phyloP scores from a whole-genome alignment of 2,113 vertebrate species.

The Pangasianodon gigas region DNA sequence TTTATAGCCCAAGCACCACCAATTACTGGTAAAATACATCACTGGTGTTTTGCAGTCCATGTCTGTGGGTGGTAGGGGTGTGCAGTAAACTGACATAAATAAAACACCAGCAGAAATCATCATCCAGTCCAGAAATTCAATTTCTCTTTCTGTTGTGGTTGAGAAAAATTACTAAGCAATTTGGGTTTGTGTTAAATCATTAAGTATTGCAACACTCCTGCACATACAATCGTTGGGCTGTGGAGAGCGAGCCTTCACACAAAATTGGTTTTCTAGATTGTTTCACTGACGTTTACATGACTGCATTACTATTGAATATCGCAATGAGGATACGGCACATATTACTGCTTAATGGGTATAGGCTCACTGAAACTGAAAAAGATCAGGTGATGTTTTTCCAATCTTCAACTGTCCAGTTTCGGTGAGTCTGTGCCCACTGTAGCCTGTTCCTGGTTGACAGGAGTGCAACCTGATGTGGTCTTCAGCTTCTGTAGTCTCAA shows the following conservation, averaged over 20 bases:
- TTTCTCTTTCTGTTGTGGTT: not conserved
- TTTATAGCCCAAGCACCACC: not conserved
- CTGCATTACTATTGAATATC: not conserved
- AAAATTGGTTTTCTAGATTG: not conserved
- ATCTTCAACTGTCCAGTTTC: not conserved
- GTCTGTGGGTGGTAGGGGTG: not conserved
- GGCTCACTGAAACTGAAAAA: not conserved
- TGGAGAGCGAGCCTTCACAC: not conserved
- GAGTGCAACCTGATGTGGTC: not conserved
- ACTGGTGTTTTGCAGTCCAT: not conserved
- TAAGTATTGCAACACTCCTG: not conserved
- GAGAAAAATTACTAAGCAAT: not conserved
- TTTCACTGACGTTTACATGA: not conserved
- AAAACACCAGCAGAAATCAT: not conserved
- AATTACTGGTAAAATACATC: slow-evolving; percentile 16
- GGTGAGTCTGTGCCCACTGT: not conserved
- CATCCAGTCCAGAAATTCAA: not conserved
- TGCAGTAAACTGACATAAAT: not conserved
- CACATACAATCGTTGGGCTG: not conserved
- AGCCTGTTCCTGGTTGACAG: not conserved
- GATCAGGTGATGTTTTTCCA: not conserved
- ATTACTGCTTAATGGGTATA: not conserved
- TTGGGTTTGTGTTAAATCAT: not conserved
- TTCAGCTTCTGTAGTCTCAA: not conserved
- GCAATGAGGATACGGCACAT: not conserved